phyloP scores from a whole-genome alignment of 1,140 invertebrate genomes.

The Thaumetopoea pityocampa region DNA sequence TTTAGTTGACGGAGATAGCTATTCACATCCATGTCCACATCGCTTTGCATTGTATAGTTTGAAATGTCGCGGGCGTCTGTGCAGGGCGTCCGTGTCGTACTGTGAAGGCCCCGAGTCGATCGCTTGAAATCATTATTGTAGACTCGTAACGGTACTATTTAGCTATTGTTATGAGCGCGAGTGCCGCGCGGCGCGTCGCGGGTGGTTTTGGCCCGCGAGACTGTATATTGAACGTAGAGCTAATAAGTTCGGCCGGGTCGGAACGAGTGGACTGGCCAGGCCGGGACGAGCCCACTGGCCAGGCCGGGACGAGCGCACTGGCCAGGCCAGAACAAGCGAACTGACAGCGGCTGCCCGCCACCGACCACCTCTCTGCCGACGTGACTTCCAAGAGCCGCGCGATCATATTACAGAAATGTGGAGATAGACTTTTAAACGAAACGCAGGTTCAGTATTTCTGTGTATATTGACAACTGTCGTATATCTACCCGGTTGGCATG shows the following conservation, averaged over 20 bases:
- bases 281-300: constrained; percentile 13
- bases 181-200: constrained; percentile 23
- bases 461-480: no score
- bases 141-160: constrained; percentile 55
- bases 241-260: no score
- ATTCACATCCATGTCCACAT: no score
- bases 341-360: constrained; percentile 2
- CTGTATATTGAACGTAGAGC: constrained; percentile 2
- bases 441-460: no score
- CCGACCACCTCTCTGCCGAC: no score
- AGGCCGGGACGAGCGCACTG: constrained; percentile 5
- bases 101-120: constrained; percentile 27
- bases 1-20: no score
- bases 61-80: neutral
- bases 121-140: constrained; percentile 64
- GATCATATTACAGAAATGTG: no score
- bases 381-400: no score
- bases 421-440: no score
- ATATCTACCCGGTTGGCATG: no score
- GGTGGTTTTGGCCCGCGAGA: constrained; percentile 13
- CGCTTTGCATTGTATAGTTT: no score
- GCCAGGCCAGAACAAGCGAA: neutral
- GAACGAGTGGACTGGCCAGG: constrained; percentile 13
- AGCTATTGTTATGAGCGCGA: constrained; percentile 53
- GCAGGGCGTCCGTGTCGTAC: neutral